A percentile compares a stretch with the other conserved stretches of the same genome.
Evolutionary conservation across 2,113 vertebrate genomes (phyloP).

Genomic region (Apeltes quadracus): DNA sequence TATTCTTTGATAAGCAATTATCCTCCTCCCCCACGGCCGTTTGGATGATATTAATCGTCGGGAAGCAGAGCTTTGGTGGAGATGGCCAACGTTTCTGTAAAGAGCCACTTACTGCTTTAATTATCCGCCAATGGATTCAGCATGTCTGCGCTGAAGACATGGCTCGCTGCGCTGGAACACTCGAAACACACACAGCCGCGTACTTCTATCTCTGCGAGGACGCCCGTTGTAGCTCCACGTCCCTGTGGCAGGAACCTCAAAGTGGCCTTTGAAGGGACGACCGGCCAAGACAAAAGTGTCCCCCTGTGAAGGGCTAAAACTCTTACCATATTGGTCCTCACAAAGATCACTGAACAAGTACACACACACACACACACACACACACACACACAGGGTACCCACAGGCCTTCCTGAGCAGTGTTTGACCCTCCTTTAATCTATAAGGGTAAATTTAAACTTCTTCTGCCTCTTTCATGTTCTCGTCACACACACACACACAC

Average conservation of each 20-base stretch:
- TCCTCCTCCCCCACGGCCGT: conserved; percentile 11
- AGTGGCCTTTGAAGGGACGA: neutral
- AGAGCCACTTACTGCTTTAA: conserved; percentile 72
- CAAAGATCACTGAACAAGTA: neutral
- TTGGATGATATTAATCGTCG: conserved; percentile 49
- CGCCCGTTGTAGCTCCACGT: neutral
- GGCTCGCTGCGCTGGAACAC: conserved; percentile 23
- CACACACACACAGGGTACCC: conserved; percentile 19
- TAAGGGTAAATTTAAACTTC: conserved; percentile 11
- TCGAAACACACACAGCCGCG: conserved; percentile 1
- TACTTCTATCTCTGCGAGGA: neutral
- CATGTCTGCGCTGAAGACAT: conserved; percentile 62
- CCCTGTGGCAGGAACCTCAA: neutral
- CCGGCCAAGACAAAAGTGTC: no score
- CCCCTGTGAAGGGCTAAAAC: neutral
- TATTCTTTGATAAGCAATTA: conserved; percentile 50
- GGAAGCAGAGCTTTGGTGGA: conserved; percentile 26
- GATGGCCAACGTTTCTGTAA: conserved; percentile 40
- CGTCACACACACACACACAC: neutral
- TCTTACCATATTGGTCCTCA: neutral
- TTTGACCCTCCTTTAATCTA: conserved; percentile 13
- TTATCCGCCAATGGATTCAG: conserved; percentile 70
- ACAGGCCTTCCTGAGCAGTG: conserved; percentile 6
- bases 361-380: neutral
- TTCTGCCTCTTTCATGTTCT: neutral